Conservation (phyloP, 2,113 vertebrate species). For the Archocentrus centrarchus region DNA sequence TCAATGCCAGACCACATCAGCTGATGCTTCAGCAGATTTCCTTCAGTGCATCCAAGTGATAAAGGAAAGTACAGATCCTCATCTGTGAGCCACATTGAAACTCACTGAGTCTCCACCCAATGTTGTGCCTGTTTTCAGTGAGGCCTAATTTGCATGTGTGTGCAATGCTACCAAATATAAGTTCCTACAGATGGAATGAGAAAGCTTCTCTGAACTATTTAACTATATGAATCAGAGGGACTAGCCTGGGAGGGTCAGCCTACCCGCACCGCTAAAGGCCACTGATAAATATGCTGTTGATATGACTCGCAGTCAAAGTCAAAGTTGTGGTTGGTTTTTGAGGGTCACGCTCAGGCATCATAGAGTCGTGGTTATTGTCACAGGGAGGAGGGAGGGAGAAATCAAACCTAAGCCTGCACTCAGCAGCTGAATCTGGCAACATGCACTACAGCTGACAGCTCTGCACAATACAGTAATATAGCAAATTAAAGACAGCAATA, state of each 20-base stretch:
- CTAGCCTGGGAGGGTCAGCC: neutral
- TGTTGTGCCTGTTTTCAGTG: neutral
- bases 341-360: neutral
- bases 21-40: neutral
- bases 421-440: neutral
- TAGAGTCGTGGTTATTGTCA: neutral
- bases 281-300: neutral
- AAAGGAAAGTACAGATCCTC: neutral
- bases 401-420: neutral
- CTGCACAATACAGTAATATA: neutral
- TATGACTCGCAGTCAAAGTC: neutral
- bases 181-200: neutral
- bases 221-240: neutral
- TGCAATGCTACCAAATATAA: rapidly evolving
- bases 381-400: neutral
- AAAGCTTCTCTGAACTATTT: neutral
- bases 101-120: no score
- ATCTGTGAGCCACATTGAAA: neutral
- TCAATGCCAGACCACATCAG: neutral
- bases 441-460: neutral
- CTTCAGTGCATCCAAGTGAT: neutral
- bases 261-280: neutral
- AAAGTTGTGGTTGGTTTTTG: neutral
- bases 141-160: neutral
- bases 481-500: neutral